Conservation (phyloP, 2,113 vertebrate species). For the Zosterops borbonicus region DNA sequence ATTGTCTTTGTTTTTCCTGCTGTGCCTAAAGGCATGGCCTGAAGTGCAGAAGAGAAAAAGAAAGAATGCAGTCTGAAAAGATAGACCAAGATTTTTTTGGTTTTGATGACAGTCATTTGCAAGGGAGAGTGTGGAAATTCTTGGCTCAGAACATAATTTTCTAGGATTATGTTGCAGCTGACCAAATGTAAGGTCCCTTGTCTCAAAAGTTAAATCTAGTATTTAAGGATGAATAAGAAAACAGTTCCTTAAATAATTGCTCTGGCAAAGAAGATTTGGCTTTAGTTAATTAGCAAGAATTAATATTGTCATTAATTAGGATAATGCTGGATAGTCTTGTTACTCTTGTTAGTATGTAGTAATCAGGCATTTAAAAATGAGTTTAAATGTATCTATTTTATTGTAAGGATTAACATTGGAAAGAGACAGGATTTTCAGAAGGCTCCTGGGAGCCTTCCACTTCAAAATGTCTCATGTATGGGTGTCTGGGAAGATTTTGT, state of each 20-base stretch:
- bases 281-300: conserved; percentile 12
- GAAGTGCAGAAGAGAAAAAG: background rate
- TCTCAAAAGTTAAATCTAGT: background rate
- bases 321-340: conserved; percentile 2
- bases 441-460: background rate
- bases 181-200: background rate
- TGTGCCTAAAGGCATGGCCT: conserved; percentile 49
- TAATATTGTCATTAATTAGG: conserved; percentile 10
- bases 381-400: background rate
- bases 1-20: conserved; percentile 52
- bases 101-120: background rate
- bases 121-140: conserved; percentile 54
- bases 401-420: background rate
- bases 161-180: background rate
- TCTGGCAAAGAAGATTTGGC: conserved; percentile 1
- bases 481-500: background rate
- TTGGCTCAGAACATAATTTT: background rate
- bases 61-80: conserved; percentile 62
- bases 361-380: background rate
- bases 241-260: background rate
- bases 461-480: background rate
- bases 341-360: background rate
- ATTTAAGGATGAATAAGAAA: background rate
- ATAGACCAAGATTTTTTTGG: conserved; percentile 28
- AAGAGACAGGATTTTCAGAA: background rate